A percentile compares a stretch with the other conserved stretches of the same genome.
These are phyloP conservation scores for Sylvilagus floridanus DNA, from an alignment of 2,797 vertebrate genomes.

Conservation along the genomic window DNA sequence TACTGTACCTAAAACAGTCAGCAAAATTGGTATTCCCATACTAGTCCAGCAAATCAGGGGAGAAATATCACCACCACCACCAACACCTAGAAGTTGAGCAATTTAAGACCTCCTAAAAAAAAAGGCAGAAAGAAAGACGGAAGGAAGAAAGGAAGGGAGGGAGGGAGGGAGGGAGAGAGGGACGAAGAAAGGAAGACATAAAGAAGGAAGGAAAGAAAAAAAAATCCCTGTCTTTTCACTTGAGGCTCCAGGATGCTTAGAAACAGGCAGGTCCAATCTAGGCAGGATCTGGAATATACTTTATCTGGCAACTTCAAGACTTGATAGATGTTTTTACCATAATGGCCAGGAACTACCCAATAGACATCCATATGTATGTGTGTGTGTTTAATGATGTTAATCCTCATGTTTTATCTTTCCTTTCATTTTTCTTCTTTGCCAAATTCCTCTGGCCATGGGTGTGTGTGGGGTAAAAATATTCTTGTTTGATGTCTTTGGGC, in stretches of 20 bases:
- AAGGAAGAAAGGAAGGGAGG: too few species aligned
- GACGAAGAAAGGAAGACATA: background rate
- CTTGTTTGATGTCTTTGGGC: background rate
- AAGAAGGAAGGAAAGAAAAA: background rate
- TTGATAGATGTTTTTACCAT: background rate
- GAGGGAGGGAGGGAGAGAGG: background rate
- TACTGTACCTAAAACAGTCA: background rate
- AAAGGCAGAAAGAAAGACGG: background rate
- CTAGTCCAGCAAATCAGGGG: background rate
- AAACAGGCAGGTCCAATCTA: background rate
- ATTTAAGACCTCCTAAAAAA: background rate
- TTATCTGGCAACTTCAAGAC: background rate
- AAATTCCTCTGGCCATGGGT: background rate
- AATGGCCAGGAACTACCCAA: background rate
- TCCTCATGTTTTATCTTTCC: background rate
- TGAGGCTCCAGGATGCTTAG: background rate
- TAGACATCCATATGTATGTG: background rate
- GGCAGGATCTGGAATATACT: background rate
- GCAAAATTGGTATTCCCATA: background rate
- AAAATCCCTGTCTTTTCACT: background rate
- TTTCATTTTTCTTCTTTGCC: slow-evolving; percentile 49
- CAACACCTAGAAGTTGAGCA: background rate
- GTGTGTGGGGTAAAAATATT: background rate
- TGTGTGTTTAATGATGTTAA: slow-evolving; percentile 16
- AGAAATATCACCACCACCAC: too few species aligned